Evolutionary conservation across 2,797 vertebrate genomes (phyloP).

Genomic region (Astyanax mexicanus): DNA sequence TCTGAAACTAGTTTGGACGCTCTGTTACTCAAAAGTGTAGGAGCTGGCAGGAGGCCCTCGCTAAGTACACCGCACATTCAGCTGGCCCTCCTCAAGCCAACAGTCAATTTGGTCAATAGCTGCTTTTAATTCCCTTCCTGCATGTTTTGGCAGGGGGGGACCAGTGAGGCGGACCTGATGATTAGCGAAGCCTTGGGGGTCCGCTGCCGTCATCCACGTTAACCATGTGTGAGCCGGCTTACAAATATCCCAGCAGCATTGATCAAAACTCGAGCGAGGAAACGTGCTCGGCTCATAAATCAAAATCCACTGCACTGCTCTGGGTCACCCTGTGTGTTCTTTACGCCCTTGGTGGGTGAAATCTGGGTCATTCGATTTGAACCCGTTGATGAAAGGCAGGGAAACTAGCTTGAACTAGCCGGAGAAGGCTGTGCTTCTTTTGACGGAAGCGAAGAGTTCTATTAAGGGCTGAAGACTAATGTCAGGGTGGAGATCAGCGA

Average conservation of each 20-base stretch:
- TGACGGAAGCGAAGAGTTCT: conserved; percentile 21
- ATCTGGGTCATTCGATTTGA: background rate
- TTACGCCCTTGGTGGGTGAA: conserved; percentile 6
- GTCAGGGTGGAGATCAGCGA: conserved; percentile 35
- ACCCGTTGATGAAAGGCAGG: conserved; percentile 21
- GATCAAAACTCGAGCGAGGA: conserved; percentile 14
- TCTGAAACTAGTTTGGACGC: conserved; percentile 67
- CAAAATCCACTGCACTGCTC: conserved; percentile 10
- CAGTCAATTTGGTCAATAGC: conserved; percentile 69
- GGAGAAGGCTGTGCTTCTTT: conserved; percentile 30
- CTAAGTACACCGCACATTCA: conserved; percentile 65
- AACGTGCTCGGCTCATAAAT: conserved; percentile 24
- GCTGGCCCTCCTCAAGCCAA: conserved; percentile 50
- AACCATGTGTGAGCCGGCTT: conserved; percentile 27
- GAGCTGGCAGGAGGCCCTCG: conserved; percentile 64
- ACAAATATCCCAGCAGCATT: conserved; percentile 27
- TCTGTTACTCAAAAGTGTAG: conserved; percentile 56
- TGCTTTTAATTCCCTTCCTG: conserved; percentile 59
- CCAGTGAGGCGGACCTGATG: conserved; percentile 20
- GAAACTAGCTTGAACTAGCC: conserved; percentile 21
- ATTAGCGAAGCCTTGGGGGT: conserved; percentile 28
- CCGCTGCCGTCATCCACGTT: conserved; percentile 12
- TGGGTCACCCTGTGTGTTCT: conserved; percentile 27
- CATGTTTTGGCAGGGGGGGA: conserved; percentile 35
- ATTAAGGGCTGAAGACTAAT: conserved; percentile 45